These are phyloP conservation scores for Zeus faber DNA, from an alignment of 2,113 vertebrate genomes.

Conservation along the genomic window DNA sequence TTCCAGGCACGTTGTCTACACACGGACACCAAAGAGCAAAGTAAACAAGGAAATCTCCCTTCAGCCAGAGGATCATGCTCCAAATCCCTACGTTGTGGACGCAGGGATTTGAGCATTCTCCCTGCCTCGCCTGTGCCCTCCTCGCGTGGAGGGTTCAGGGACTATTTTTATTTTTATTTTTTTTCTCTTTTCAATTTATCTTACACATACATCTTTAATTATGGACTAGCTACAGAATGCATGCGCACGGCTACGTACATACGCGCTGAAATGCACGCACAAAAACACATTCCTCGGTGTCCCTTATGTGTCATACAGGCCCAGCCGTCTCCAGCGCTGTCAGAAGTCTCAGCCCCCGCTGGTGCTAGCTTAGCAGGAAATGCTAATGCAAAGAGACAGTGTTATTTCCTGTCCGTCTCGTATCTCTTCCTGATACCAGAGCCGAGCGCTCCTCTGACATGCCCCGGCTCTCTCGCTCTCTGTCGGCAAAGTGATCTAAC, in stretches of 20 bases:
- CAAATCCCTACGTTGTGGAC: no score
- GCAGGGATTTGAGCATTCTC: no score
- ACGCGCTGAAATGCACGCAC: constrained; percentile 7
- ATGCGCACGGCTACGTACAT: constrained; percentile 4
- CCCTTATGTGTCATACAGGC: constrained; percentile 13
- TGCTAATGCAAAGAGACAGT: constrained; percentile 62
- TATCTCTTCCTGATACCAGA: constrained; percentile 63
- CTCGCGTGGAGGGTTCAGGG: no score
- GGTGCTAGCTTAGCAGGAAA: constrained; percentile 26
- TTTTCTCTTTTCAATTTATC: no score
- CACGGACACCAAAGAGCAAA: no score
- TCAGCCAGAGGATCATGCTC: no score
- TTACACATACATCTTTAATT: no score
- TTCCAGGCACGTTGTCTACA: no score
- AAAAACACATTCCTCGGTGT: constrained; percentile 5
- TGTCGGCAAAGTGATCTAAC: constrained; percentile 42
- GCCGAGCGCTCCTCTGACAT: constrained; percentile 36
- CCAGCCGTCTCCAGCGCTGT: constrained; percentile 12
- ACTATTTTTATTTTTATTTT: no score
- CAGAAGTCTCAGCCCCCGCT: constrained; percentile 11
- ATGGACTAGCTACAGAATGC: no score
- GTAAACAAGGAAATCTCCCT: no score
- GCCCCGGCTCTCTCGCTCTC: constrained; percentile 36
- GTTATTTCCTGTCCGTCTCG: constrained; percentile 65
- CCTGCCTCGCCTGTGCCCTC: no score